These are phyloP conservation scores for Coreoperca whiteheadi DNA, from an alignment of 2,113 vertebrate genomes.

Conservation along the genomic window DNA sequence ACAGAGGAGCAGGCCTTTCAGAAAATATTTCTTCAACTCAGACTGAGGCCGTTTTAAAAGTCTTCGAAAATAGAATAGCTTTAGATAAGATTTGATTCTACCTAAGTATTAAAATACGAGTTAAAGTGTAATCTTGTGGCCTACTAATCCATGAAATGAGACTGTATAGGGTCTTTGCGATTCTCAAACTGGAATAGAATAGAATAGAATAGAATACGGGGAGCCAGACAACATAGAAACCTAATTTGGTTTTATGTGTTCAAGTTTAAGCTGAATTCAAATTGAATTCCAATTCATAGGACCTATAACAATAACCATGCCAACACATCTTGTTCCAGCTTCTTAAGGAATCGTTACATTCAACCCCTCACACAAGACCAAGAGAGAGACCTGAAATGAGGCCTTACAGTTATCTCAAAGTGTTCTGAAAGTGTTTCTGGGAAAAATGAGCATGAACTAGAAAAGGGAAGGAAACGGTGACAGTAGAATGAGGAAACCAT, in stretches of 20 bases:
- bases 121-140: not conserved
- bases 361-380: not conserved
- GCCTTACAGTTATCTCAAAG: not conserved
- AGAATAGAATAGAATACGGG: constrained; percentile 1
- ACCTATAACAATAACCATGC: not conserved
- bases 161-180: not conserved
- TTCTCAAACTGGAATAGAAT: not conserved
- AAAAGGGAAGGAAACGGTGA: constrained; percentile 58
- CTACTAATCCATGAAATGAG: not conserved
- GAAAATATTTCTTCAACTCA: constrained; percentile 39
- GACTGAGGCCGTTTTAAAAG: not conserved
- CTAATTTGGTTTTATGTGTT: not conserved
- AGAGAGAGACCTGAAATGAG: constrained; percentile 1
- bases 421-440: constrained; percentile 22
- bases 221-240: not conserved
- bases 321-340: not conserved
- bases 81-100: not conserved
- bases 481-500: constrained; percentile 38
- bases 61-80: not conserved
- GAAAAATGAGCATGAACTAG: constrained; percentile 12
- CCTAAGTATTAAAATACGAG: not conserved
- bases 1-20: constrained; percentile 38
- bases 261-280: not conserved
- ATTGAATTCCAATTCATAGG: not conserved
- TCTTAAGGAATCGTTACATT: not conserved